Percentiles rank a stretch among this genome's conserved stretches.
phyloP scores from a whole-genome alignment of 2,113 vertebrate genomes.

The Silurus glanis region DNA sequence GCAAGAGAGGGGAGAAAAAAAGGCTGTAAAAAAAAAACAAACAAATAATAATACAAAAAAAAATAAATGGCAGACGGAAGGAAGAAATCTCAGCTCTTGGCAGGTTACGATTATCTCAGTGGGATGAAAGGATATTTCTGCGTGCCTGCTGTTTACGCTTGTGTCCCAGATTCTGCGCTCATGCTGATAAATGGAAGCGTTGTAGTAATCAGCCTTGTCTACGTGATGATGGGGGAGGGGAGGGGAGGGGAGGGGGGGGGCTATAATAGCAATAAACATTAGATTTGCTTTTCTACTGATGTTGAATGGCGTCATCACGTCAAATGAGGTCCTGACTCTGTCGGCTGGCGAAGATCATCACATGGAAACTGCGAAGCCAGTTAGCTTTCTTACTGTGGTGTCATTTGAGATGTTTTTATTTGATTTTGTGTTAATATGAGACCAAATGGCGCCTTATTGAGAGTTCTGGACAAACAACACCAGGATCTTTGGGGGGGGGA shows the following conservation, averaged over 20 bases:
- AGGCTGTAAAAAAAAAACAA: neutral
- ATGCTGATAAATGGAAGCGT: conserved; percentile 33
- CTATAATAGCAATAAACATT: neutral
- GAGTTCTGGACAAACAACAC: neutral
- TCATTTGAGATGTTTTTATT: neutral
- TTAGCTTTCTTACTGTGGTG: neutral
- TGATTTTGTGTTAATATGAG: neutral
- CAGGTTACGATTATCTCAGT: conserved; percentile 24
- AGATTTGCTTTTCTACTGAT: neutral
- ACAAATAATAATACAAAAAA: neutral
- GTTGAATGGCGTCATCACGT: neutral
- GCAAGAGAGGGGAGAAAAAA: neutral
- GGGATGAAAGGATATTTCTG: conserved; percentile 16
- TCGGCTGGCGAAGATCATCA: neutral
- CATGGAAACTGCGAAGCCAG: neutral
- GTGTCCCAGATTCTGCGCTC: conserved; percentile 28
- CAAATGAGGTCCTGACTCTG: neutral
- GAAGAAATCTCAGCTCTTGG: conserved; percentile 2
- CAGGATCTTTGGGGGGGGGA: neutral
- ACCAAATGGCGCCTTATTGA: neutral
- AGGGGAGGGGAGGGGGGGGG: neutral
- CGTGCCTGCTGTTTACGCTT: conserved; percentile 18
- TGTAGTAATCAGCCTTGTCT: conserved; percentile 17
- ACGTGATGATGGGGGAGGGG: neutral
- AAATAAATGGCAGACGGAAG: neutral